Evolutionary conservation across 1,140 invertebrate genomes (phyloP), one percentile per base, ranked within the genome.

Genomic region (Solenopsis invicta): DNA sequence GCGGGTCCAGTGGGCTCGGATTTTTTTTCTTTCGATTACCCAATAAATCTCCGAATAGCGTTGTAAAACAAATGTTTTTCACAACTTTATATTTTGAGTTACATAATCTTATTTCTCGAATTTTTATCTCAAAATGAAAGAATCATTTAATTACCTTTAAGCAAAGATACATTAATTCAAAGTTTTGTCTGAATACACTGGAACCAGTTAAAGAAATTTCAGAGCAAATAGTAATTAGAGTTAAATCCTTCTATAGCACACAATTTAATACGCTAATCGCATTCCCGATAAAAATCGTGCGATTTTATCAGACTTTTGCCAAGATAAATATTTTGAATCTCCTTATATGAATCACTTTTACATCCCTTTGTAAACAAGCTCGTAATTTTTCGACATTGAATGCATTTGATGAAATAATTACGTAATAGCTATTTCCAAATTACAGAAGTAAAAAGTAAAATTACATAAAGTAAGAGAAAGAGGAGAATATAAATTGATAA

Each of bases 381-480:
- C 10, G 10, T 24, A 54, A 45, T 34, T 21, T 85, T 24, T n/a
- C 16, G 4, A 37, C 29, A 72, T 45, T 72, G 10, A 50, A 54
- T 45, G 12, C n/a, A 59, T 59, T 24, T 75, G n/a, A 16, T 0
- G 12, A 41, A 75, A 41, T 5, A 56, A 1, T 54, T 41, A 34
- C 6, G 5, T 13, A 37, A 75, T 3, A 56, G 50, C 13, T 21
- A 21, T 41, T 59, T 41, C n/a, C 12, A 76, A 77, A 88, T 64
- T 72, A 29, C 3, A 62, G 0, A 48, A 29, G 3, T 34, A 16
- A 37, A 41, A 41, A 21, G n/a, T 56, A 56, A 56, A 56, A 56
- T 34, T 12, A 12, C 8, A 10, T 29, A 18, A 29, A 24, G 45
- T 76, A 76, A 59, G 64, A 64, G 10, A 37, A 34, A 72, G 52